Base-by-base conservation (phyloP, 2,797 vertebrate species). In the Sebastolobus altivelis region DNA sequence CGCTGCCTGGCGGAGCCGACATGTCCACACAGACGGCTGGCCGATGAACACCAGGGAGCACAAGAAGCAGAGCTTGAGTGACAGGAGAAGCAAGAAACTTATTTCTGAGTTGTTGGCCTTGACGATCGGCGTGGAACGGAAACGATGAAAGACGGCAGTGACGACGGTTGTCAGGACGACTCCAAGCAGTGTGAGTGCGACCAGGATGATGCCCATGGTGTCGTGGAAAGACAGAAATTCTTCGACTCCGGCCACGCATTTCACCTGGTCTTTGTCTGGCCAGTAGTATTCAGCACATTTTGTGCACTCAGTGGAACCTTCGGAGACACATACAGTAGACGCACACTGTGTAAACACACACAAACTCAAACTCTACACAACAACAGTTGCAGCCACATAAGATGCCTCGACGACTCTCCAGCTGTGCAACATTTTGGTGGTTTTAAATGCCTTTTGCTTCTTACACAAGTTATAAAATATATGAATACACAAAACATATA, bases 91-190 rank as follows among this genome's bases (percentile, higher is more conserved):
- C 65, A 96, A 79, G 78, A 95, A 96, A 77, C 96, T 96, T 72
- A 96, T 90, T 83, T 96, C 95, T 1, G 95, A 95, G 79, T 96
- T 96, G 90, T 96, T 96, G 49, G 94, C 95, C 77, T 90, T 95
- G 52, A 96, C 95, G 0, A 96, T 91, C 2, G 96, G 94, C 3
- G 95, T 96, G 38, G 70, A 77, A 27, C 93, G 93, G 75, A 93
- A 95, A 77, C 1, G n/a, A 7, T 93, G 91, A 75, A 96, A 96
- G 33, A 95, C 72, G 0, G 82, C 29, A 0, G 89, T 93, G 70
- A 94, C 82, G n/a, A 75, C 76, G 35, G 85, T 59, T 31, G 95
- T 94, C 46, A 92, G 68, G 66, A 86, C 16, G 4, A 95, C 87
- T 2, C 95, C 96, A 52, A 95, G 35, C 31, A 95, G 31, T 22